These are phyloP conservation scores for Watsonalla cultraria DNA, from an alignment of 2,888 invertebrate genomes.

Conservation along the genomic window DNA sequence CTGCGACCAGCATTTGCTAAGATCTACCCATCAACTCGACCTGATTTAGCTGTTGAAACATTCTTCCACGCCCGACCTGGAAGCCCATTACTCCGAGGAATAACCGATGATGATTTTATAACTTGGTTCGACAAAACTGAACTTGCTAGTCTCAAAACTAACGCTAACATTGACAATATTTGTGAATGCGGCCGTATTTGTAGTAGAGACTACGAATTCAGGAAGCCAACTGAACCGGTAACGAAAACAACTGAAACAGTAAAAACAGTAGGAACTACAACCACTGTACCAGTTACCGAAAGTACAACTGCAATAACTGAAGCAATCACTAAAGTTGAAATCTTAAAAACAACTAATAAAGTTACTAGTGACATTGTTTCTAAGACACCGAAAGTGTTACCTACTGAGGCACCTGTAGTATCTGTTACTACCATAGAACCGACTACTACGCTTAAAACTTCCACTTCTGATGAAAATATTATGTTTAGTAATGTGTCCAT, in stretches of 20 bases:
- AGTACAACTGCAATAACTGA: constrained; percentile 7
- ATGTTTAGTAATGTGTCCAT: constrained; percentile 3
- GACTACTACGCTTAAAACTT: constrained; percentile 7
- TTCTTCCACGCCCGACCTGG: constrained; percentile 81
- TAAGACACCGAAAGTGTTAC: constrained; percentile 1
- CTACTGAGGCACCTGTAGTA: constrained; percentile 6
- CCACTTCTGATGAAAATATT: constrained; percentile 10
- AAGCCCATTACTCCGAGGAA: constrained; percentile 79
- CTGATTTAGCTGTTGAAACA: constrained; percentile 81
- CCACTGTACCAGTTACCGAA: constrained; percentile 8
- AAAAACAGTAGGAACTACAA: constrained; percentile 8
- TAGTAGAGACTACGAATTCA: constrained; percentile 64
- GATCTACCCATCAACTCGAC: constrained; percentile 80
- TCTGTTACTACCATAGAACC: constrained; percentile 8
- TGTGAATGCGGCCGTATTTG: constrained; percentile 77
- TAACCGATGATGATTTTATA: constrained; percentile 82
- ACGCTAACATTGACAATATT: constrained; percentile 68
- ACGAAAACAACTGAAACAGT: constrained; percentile 6
- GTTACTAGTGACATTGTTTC: constrained; percentile 1
- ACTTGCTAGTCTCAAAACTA: constrained; percentile 63
- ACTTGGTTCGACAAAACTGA: constrained; percentile 83
- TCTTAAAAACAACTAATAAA: constrained; percentile 7
- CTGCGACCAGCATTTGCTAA: constrained; percentile 81
- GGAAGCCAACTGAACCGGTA: constrained; percentile 26
- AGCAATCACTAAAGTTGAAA: constrained; percentile 7